Conservation (phyloP, 2,797 vertebrate genomes). For the Tragopan temminckii region DNA sequence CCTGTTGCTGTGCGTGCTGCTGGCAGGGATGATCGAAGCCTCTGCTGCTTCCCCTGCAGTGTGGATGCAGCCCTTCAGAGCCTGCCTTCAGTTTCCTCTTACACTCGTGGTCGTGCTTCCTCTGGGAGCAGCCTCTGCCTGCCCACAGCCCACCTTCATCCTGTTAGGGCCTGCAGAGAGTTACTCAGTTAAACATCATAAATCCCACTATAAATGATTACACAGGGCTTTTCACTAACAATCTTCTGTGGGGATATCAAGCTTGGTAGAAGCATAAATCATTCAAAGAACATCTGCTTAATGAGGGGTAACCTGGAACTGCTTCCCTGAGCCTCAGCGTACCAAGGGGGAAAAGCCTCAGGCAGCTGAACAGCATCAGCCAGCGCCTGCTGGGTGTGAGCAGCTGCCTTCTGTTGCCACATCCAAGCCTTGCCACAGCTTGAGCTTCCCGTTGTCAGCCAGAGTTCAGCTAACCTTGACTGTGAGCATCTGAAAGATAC, state of each 20-base stretch:
- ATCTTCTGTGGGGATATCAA: constrained; percentile 72
- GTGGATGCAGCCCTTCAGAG: constrained; percentile 50
- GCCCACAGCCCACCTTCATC: constrained; percentile 66
- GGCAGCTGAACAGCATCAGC: neutral
- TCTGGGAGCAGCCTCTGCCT: constrained; percentile 68
- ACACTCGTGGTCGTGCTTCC: constrained; percentile 76
- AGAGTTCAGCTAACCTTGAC: neutral
- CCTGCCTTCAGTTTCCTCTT: constrained; percentile 53
- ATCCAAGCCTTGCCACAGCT: neutral
- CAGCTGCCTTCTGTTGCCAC: neutral
- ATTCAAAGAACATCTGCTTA: constrained; percentile 74
- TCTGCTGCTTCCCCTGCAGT: constrained; percentile 47
- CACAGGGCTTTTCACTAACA: constrained; percentile 77
- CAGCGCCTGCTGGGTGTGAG: neutral
- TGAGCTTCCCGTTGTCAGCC: neutral
- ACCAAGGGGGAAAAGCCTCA: neutral
- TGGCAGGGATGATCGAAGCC: constrained; percentile 55
- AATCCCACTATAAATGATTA: constrained; percentile 78
- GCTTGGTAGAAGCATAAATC: constrained; percentile 76
- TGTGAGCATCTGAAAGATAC: neutral
- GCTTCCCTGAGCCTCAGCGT: constrained; percentile 47
- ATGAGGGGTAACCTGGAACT: constrained; percentile 72
- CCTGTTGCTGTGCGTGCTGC: neutral
- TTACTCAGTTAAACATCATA: constrained; percentile 74
- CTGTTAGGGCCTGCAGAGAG: constrained; percentile 65